Evolutionary conservation across 2,797 vertebrate species (phyloP).

Genomic region (Pangasius larnaudii): DNA sequence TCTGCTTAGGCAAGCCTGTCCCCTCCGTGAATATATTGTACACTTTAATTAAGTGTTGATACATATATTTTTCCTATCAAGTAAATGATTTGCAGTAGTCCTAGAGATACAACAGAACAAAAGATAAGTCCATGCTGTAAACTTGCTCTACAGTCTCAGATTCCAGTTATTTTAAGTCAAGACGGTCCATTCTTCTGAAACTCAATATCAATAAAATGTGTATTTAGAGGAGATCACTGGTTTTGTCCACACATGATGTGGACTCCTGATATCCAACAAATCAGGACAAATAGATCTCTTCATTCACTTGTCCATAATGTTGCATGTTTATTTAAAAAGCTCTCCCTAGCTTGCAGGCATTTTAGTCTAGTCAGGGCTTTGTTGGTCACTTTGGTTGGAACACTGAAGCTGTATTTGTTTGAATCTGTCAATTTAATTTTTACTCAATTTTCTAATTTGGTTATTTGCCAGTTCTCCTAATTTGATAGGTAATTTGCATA

Average conservation of each 20-base stretch:
- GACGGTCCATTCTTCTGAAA: background rate
- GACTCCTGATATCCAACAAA: background rate
- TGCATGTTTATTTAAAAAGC: background rate
- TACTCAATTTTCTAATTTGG: background rate
- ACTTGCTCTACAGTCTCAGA: background rate
- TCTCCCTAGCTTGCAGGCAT: background rate
- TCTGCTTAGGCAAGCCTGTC: conserved; percentile 15
- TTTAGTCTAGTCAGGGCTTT: background rate
- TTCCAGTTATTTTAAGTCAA: background rate
- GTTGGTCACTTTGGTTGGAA: background rate
- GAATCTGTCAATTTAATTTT: background rate
- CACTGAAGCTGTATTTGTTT: background rate
- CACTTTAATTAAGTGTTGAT: background rate
- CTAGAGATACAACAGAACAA: too few species aligned
- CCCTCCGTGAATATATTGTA: background rate
- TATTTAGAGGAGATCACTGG: background rate
- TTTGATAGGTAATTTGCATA: background rate
- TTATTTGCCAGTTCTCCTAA: background rate
- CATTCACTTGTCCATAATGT: background rate
- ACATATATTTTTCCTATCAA: background rate
- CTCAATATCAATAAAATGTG: background rate
- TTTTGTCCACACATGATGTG: background rate
- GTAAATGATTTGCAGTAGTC: background rate
- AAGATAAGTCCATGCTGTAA: background rate
- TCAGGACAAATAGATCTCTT: background rate